phyloP scores from a whole-genome alignment of 2,888 invertebrate genomes.

The Callimorpha dominula region DNA sequence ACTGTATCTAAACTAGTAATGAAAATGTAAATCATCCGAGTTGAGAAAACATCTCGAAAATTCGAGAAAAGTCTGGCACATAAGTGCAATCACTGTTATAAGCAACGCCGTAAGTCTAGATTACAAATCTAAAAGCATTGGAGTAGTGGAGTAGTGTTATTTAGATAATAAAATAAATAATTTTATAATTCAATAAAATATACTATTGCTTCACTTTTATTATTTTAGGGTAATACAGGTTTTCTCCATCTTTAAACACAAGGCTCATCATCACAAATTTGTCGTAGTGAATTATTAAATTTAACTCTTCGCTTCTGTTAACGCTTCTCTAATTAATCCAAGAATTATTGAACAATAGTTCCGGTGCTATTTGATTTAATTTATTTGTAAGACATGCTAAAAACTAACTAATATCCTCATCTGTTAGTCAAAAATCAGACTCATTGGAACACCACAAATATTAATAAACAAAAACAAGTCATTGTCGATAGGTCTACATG shows the following conservation, averaged over 20 bases:
- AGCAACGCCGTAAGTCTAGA: too few relatives aligned
- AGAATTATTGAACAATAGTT: background rate
- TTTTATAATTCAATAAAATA: background rate
- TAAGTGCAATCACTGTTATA: background rate
- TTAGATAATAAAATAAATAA: background rate
- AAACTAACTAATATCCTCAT: background rate
- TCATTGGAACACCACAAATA: background rate
- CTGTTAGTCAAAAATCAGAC: background rate
- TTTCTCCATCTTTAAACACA: too few relatives aligned
- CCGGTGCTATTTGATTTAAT: background rate
- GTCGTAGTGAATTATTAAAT: background rate
- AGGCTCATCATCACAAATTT: too few relatives aligned
- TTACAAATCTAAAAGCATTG: background rate
- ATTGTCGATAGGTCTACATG: slow-evolving; percentile 39
- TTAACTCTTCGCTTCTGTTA: background rate
- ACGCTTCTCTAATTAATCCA: background rate
- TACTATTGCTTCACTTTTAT: too few relatives aligned
- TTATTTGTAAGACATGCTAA: background rate
- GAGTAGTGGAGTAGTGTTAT: background rate
- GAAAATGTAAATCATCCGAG: background rate
- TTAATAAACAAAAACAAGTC: slow-evolving; percentile 14
- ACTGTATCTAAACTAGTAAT: background rate
- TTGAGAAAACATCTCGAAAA: background rate
- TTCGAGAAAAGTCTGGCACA: background rate
- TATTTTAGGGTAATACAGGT: background rate